Conservation (phyloP, 2,888 invertebrate genomes). For the Ophion ellenae region DNA sequence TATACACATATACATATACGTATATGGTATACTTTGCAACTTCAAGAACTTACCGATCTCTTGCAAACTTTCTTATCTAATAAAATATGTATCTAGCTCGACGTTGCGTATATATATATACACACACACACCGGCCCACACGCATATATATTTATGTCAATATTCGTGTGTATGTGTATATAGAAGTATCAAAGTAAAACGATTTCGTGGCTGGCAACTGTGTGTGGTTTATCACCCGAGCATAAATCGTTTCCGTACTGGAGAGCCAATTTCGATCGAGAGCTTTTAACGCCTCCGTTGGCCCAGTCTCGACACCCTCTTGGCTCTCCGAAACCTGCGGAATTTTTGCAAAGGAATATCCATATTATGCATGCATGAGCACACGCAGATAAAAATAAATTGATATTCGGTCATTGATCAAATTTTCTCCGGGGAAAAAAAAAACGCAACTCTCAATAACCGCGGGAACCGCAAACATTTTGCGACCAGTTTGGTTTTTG, state of each 20-base stretch:
- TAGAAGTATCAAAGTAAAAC: slow-evolving; percentile 38
- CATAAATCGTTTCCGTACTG: slow-evolving; percentile 56
- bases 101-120: background rate
- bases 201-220: slow-evolving; percentile 34
- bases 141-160: background rate
- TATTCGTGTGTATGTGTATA: background rate
- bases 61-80: slow-evolving; percentile 55
- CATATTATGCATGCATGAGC: slow-evolving; percentile 27
- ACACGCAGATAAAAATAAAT: slow-evolving; percentile 27
- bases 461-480: background rate
- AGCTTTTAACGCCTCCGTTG: slow-evolving; percentile 53
- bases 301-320: slow-evolving; percentile 29
- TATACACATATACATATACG: background rate
- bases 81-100: slow-evolving; percentile 57
- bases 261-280: slow-evolving; percentile 47
- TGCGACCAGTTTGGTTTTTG: too few species aligned
- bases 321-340: slow-evolving; percentile 29
- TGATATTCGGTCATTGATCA: background rate
- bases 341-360: slow-evolving; percentile 18
- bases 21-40: background rate
- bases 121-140: background rate
- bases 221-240: slow-evolving; percentile 51
- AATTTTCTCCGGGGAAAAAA: background rate
- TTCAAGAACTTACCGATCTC: slow-evolving; percentile 36
- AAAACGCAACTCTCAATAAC: background rate